A percentile compares a stretch with the other conserved stretches of the same genome.
Evolutionary conservation across 2,888 invertebrate genomes (phyloP).

Genomic region (Sthenelais limicola): DNA sequence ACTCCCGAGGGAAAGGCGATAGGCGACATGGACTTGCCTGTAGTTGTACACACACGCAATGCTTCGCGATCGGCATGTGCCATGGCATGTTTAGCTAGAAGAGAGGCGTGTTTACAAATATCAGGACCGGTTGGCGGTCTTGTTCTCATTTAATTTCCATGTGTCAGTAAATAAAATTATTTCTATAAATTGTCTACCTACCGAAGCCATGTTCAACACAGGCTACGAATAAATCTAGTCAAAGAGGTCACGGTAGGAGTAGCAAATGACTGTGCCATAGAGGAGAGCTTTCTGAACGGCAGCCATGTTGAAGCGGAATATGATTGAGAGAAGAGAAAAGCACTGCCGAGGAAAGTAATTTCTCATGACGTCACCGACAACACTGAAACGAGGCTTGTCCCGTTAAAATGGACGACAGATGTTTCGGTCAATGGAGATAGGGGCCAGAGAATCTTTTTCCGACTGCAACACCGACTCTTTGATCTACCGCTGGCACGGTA

Average conservation of each 20-base stretch:
- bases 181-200: slow-evolving; percentile 1
- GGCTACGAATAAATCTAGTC: slow-evolving; percentile 34
- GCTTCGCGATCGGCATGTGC: too few relatives aligned
- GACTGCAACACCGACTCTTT: too few relatives aligned
- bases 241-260: slow-evolving; percentile 50
- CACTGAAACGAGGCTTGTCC: slow-evolving; percentile 13
- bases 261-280: slow-evolving; percentile 49
- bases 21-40: too few relatives aligned
- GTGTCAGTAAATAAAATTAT: too few relatives aligned
- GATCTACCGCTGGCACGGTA: too few relatives aligned
- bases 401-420: slow-evolving; percentile 34
- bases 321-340: slow-evolving; percentile 16
- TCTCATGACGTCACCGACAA: slow-evolving; percentile 7
- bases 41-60: too few relatives aligned
- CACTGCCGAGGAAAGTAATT: slow-evolving; percentile 3
- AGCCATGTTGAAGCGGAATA: slow-evolving; percentile 47
- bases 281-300: slow-evolving; percentile 45
- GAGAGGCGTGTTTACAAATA: too few relatives aligned
- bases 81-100: too few relatives aligned
- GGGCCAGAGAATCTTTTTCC: too few relatives aligned
- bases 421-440: not conserved
- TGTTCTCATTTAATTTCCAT: too few relatives aligned
- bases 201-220: slow-evolving; percentile 11
- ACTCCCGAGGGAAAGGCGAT: too few relatives aligned
- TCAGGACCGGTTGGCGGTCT: too few relatives aligned